Evolutionary conservation across 1,140 invertebrate species (phyloP).

Genomic region (Zeugodacus cucurbitae): DNA sequence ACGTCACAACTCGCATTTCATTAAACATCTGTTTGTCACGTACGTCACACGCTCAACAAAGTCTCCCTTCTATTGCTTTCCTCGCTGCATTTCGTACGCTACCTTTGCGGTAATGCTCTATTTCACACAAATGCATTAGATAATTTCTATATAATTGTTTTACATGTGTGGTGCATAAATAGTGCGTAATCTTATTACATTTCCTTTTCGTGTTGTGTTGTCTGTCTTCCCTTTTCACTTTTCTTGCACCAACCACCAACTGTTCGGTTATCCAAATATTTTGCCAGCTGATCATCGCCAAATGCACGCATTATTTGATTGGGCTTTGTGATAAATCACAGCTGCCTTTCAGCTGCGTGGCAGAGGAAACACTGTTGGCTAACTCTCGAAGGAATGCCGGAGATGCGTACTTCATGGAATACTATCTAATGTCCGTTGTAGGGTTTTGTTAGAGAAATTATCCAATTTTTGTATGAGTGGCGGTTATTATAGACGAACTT

Average conservation of each 20-base stretch:
- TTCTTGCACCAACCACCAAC: background rate
- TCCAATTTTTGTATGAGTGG: too few relatives aligned
- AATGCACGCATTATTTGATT: background rate
- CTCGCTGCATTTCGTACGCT: background rate
- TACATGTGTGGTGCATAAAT: background rate
- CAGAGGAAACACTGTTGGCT: too few relatives aligned
- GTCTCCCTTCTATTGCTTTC: background rate
- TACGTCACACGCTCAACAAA: background rate
- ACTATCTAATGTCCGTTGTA: too few relatives aligned
- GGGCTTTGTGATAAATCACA: conserved; percentile 13
- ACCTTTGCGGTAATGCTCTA: background rate
- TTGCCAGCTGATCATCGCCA: conserved; percentile 23
- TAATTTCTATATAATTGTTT: background rate
- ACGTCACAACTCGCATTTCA: background rate
- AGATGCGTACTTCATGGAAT: too few relatives aligned
- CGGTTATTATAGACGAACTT: too few relatives aligned
- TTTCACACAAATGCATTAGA: background rate
- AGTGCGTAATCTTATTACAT: background rate
- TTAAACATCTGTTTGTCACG: background rate
- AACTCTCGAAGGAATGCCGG: too few relatives aligned
- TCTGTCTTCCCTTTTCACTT: background rate
- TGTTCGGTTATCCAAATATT: conserved; percentile 14
- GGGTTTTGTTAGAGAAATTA: too few relatives aligned
- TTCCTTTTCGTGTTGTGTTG: background rate
- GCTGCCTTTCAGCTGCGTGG: background rate